Evolutionary conservation across 1,140 invertebrate species (phyloP), one percentile per base, ranked within the genome.

Genomic region (Dendroctonus ponderosae): DNA sequence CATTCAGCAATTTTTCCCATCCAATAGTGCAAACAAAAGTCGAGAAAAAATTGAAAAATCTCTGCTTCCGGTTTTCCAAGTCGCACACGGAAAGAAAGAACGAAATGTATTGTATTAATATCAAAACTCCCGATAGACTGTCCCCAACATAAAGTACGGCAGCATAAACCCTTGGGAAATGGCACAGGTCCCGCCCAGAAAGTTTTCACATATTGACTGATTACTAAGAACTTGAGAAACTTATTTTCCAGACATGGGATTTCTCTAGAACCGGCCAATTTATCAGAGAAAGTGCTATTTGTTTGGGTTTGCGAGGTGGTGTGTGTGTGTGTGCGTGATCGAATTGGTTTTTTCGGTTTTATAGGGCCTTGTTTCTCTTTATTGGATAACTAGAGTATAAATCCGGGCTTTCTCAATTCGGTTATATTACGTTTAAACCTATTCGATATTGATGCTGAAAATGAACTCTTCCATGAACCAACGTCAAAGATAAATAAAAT

Each of bases 201-300:
- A 62, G 59, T 62, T 50, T 50, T 38, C 59, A 49, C 59, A 42
- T 62, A 62, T 62, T 62, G 59, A 62, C 59, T 62, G 59, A 62
- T 62, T 52, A 62, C 59, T 51, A 51, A 50, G 40, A 62, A 51
- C 46, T 62, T 39, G 50, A 52, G 50, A 62, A 62, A 62, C 59
- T 62, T 52, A 52, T 62, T 62, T 62, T 62, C 59, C 59, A 51
- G 59, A 14, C 46, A 62, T 12, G 40, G 48, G 59, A 49, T 15
- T 58, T 62, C 15, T 12, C 50, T 42, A 15, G 40, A 49, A 50
- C 59, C 37, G 46, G 46, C 59, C 59, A 62, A 62, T 62, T 62
- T 62, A 62, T 62, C 38, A 38, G 40, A 40, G 59, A 62, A 62
- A 62, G 59, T 50, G 59, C 42, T 44, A 51, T 62, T 62, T 62